Percentiles rank a stretch among this genome's conserved stretches.
Evolutionary conservation across 2,797 vertebrate genomes (phyloP).

Genomic region (Gallinago nigripennis): DNA sequence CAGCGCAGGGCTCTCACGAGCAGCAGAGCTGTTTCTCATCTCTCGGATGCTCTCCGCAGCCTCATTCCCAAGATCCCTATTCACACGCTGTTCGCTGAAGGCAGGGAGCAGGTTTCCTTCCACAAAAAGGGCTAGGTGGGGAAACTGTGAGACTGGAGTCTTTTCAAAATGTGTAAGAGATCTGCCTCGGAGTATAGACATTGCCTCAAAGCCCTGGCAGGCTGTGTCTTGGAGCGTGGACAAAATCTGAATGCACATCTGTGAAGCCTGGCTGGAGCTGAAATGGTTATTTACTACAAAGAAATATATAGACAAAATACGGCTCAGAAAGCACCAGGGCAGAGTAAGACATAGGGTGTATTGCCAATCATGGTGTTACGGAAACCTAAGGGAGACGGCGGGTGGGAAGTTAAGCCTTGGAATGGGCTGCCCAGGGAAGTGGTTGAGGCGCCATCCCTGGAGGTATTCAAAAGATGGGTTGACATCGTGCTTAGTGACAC

Average conservation of each 20-base stretch:
- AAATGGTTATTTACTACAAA: not conserved
- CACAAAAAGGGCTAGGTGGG: not conserved
- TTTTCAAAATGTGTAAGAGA: not conserved
- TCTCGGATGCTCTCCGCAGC: not conserved
- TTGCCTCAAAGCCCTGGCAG: not conserved
- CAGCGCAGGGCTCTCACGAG: not conserved
- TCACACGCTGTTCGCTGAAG: not conserved
- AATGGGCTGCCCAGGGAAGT: no score
- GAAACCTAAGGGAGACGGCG: not conserved
- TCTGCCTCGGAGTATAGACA: not conserved
- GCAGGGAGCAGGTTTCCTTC: not conserved
- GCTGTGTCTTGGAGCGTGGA: not conserved
- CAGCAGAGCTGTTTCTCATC: not conserved
- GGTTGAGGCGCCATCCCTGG: no score
- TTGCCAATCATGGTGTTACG: accelerated
- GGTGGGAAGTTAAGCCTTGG: not conserved
- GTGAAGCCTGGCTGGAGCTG: not conserved
- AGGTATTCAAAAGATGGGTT: no score
- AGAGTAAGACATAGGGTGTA: not conserved
- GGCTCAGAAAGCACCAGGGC: not conserved
- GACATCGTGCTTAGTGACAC: no score
- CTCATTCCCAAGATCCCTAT: not conserved
- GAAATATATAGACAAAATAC: not conserved
- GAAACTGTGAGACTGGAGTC: not conserved
- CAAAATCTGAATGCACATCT: not conserved